phyloP scores from a whole-genome alignment of 2,113 vertebrate species.

The Martes martes region DNA sequence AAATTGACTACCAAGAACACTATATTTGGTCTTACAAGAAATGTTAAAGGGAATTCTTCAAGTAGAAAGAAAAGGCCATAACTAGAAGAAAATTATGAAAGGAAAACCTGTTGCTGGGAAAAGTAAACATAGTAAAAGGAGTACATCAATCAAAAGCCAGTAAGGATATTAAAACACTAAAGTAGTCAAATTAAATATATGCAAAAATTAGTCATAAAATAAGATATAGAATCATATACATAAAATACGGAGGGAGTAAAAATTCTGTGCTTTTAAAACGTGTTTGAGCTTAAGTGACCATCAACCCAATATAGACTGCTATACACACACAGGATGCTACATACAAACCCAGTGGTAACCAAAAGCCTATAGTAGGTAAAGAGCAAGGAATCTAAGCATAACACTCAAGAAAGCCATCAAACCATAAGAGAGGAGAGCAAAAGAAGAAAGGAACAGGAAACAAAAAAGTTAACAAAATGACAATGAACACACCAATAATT shows the following conservation, averaged over 20 bases:
- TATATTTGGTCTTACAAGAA: not conserved
- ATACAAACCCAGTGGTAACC: not conserved
- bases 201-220: not conserved
- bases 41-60: not conserved
- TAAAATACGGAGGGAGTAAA: not conserved
- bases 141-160: not conserved
- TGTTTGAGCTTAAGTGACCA: not conserved
- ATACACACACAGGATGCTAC: not conserved
- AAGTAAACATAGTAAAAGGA: not conserved
- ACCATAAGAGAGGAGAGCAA: not conserved
- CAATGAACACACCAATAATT: not conserved
- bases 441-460: not conserved
- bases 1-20: not conserved
- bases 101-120: not conserved
- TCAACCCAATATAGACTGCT: not conserved
- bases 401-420: not conserved
- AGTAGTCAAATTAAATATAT: not conserved
- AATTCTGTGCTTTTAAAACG: not conserved
- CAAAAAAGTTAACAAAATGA: not conserved
- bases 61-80: not conserved
- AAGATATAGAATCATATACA: not conserved
- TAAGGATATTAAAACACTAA: not conserved
- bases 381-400: not conserved
- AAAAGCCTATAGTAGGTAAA: not conserved
- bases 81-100: not conserved